A percentile compares a stretch with the other conserved stretches of the same genome.
Evolutionary conservation across 2,113 vertebrate species (phyloP).

Genomic region (Arvicanthis niloticus): DNA sequence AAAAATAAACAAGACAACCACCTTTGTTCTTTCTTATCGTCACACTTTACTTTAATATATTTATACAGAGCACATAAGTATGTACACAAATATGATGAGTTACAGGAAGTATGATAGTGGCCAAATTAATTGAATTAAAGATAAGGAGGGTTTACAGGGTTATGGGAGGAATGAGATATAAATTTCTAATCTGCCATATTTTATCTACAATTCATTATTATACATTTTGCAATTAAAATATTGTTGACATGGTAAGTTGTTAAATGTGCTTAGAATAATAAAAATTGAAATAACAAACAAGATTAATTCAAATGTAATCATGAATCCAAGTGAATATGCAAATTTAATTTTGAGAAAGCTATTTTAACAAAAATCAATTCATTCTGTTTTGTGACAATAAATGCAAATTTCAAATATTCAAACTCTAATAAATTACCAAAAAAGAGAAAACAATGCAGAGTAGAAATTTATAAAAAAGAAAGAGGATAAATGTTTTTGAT

Average conservation of each 20-base stretch:
- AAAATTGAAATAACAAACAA: background rate
- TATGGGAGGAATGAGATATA: background rate
- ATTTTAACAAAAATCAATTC: background rate
- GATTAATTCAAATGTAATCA: background rate
- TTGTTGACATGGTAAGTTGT: background rate
- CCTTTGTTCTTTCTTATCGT: background rate
- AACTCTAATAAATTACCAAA: background rate
- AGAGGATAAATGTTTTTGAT: background rate
- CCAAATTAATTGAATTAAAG: background rate
- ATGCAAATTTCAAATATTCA: background rate
- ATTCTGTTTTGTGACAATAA: background rate
- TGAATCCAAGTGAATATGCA: background rate
- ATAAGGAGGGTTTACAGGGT: background rate
- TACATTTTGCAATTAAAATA: background rate
- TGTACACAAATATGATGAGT: background rate
- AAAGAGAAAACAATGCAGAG: background rate
- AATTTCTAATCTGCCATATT: background rate
- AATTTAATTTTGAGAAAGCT: background rate
- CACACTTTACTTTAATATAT: background rate
- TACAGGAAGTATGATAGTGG: background rate
- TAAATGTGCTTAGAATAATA: background rate
- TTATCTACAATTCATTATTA: background rate
- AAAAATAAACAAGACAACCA: background rate
- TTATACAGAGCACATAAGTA: background rate
- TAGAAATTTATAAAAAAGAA: background rate